These are phyloP conservation scores for Melanargia galathea DNA, from an alignment of 2,888 invertebrate genomes.

Conservation along the genomic window DNA sequence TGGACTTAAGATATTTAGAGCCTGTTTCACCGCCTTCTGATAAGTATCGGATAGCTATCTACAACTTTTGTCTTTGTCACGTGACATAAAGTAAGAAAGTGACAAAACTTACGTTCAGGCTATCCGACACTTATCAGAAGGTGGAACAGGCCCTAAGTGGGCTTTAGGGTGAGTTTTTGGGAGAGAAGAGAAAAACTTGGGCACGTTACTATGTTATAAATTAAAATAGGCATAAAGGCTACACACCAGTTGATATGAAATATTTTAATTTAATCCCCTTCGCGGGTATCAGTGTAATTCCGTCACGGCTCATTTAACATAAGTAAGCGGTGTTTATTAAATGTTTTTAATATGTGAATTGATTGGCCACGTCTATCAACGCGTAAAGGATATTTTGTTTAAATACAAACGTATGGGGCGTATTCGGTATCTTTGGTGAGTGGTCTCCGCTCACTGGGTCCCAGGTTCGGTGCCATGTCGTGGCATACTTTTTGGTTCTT, in stretches of 20 bases:
- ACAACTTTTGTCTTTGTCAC: no score
- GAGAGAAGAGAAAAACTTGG: neutral
- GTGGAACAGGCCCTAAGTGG: no score
- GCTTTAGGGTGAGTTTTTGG: no score
- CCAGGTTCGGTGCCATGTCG: constrained; percentile 44
- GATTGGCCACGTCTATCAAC: constrained; percentile 60
- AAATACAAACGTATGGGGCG: constrained; percentile 50
- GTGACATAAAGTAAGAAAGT: no score
- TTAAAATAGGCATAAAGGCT: constrained; percentile 1
- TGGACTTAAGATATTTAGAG: no score
- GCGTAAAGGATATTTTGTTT: constrained; percentile 55
- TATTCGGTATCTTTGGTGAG: constrained; percentile 59
- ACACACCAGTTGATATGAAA: constrained; percentile 6
- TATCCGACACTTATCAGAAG: no score
- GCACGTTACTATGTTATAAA: neutral
- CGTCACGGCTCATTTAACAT: constrained; percentile 55
- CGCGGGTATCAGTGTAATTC: constrained; percentile 30
- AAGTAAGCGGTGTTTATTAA: constrained; percentile 55
- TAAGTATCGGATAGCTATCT: no score
- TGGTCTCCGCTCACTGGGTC: constrained; percentile 55
- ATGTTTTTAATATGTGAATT: constrained; percentile 64
- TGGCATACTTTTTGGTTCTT: constrained; percentile 39
- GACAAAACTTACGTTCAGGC: no score
- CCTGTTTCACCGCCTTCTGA: no score
- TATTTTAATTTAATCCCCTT: constrained; percentile 34